Evolutionary conservation across 2,113 vertebrate species (phyloP), one percentile per base, ranked within the genome.

Genomic region (Rhipidura dahli): DNA sequence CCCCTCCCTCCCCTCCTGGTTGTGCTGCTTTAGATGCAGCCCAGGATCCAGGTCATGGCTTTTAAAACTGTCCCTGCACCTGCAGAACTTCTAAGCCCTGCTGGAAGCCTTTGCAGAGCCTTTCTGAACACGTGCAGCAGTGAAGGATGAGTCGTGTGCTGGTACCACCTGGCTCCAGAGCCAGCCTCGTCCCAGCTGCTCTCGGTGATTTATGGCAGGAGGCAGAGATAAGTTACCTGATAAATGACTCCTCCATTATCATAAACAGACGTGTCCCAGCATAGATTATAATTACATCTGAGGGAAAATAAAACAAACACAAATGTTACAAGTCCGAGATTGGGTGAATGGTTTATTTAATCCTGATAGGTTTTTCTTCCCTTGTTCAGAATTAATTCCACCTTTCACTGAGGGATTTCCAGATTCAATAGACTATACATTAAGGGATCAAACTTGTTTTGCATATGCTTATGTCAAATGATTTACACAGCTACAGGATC

Each of bases 201-300:
- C 42, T 13, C 6, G 0, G 13, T 73, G 76, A 88, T 90, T 81
- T 81, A 93, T 39, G 21, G 49, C 79, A 90, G 63, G 37, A 83
- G 63, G 39, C 50, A 75, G n/a, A 80, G 83, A 90, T 66, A 83
- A 76, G 63, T 33, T 35, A 14, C 33, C 64, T 83, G 64, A 92
- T 27, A 80, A 96, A 91, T 65, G 40, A 18, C 23, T 88, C 83
- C 39, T 22, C n/a, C 71, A 77, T 94, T 61, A 83, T 60, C 83
- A 83, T 50, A 86, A 93, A 31, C 53, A 72, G 50, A 53, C 0
- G 1, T 50, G 37, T 35, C 56, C 63, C 79, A 80, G 63, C 54
- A 65, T 8, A 49, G 30, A 7, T 90, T 83, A 53, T 65, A 83
- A 87, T 86, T 88, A 35, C 31, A 57, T 57, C 68, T 39, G 20